These are phyloP conservation scores for Tursiops truncatus DNA, from an alignment of 2,113 vertebrate genomes.

Conservation along the genomic window DNA sequence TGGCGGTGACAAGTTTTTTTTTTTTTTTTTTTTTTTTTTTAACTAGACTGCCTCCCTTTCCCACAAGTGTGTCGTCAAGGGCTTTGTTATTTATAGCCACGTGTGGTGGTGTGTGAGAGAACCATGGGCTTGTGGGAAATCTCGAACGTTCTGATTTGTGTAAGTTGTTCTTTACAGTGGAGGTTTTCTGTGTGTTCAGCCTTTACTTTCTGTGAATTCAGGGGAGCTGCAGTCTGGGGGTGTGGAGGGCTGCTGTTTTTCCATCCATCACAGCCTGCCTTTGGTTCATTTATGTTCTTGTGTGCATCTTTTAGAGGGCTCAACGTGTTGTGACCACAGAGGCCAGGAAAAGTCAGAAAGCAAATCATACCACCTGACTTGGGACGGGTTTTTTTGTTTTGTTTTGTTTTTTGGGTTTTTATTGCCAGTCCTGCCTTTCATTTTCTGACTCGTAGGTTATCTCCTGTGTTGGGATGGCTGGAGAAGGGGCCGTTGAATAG, in stretches of 20 bases:
- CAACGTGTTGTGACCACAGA: neutral
- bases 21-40: neutral
- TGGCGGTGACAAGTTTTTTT: neutral
- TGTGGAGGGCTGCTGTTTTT: constrained; percentile 35
- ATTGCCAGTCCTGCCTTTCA: neutral
- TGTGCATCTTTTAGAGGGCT: neutral
- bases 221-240: neutral
- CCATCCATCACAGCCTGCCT: neutral
- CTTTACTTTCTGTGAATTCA: neutral
- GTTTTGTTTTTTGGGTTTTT: neutral
- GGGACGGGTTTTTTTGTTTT: neutral
- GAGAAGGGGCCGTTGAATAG: neutral
- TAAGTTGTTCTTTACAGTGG: neutral
- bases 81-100: neutral
- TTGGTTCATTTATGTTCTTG: constrained; percentile 41
- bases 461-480: neutral
- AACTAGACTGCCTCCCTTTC: neutral
- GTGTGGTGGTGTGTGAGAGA: neutral
- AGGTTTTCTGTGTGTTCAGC: neutral
- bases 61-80: neutral
- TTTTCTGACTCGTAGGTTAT: neutral
- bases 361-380: neutral
- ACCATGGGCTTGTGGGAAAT: neutral
- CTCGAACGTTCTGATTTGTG: neutral
- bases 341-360: neutral